Conservation (phyloP, 30 jellyfish, hydroid and myxozoan species). For the Pseudorhiza aurosa region DNA sequence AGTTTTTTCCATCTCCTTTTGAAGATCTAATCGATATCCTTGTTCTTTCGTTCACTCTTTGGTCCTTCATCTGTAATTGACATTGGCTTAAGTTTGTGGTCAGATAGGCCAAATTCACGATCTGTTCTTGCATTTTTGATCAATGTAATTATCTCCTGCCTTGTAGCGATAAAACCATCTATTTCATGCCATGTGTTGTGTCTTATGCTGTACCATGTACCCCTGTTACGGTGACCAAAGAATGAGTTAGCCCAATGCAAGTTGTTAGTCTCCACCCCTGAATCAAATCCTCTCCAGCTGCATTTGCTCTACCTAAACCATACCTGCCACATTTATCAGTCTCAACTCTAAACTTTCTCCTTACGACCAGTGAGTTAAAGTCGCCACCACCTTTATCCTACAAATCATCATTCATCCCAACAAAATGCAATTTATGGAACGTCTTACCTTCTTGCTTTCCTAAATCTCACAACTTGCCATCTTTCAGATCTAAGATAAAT, state of each 20-base stretch:
- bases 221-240: background rate
- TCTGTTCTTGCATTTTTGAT: background rate
- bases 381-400: no score
- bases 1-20: background rate
- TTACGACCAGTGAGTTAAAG: no score
- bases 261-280: slow-evolving; percentile 4
- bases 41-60: no score
- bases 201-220: background rate
- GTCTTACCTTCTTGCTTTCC: no score
- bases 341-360: no score
- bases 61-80: background rate
- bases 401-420: no score
- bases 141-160: slow-evolving; percentile 3
- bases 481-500: no score
- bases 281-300: slow-evolving; percentile 4
- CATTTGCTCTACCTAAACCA: slow-evolving; percentile 3
- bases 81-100: background rate
- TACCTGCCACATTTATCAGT: background rate
- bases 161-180: background rate
- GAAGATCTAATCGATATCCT: no score
- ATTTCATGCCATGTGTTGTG: background rate
- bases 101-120: background rate
- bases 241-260: background rate
- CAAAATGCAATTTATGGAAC: no score
- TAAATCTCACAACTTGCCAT: no score